Base-by-base conservation (phyloP, 2,797 vertebrate genomes). In the Trachurus trachurus region DNA sequence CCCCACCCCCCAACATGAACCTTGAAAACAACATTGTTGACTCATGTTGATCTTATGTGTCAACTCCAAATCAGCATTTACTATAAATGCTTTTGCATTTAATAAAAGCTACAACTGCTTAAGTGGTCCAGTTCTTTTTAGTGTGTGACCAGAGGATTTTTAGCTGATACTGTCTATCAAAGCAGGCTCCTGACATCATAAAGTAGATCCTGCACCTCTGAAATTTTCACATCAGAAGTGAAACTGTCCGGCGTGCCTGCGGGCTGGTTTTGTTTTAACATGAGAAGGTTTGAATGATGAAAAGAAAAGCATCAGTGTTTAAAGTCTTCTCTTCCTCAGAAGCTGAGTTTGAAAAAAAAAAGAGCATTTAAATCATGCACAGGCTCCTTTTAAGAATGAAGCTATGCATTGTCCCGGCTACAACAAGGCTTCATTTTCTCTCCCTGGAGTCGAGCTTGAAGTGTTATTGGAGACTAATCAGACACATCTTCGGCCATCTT, bases 401-500 rank as follows among this genome's bases (percentile, higher is more conserved):
- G 3, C 15, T 50, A 26, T 59, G 8, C 29, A 15, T 68, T 47
- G n/a, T 52, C 70, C 29, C 29, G 22, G 56, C 50, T 59, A 16
- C 42, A 52, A 21, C 13, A 52, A 49, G 12, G 22, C 15, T 13
- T 61, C n/a, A 3, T 54, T 50, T 76, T 44, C 21, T 71, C 37
- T 62, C 34, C 26, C 26, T 29, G 39, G 9, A 58, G 26, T 56
- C 59, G 29, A 74, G 29, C 42, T 62, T 19, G 15, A 68, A 58
- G 65, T 56, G 56, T 68, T 84, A 29, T 67, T 74, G 68, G 63
- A 72, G 63, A 59, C 53, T 79, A 77, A 73, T 89, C 75, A 45
- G 66, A 65, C 74, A 74, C 76, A 58, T 86, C 19, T 58, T 31
- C 3, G 0, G 45, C 73, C 92, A 89, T 91, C 91, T 90, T 92